Evolutionary conservation across 2,888 invertebrate species (phyloP), one percentile per base, ranked within the genome.

Genomic region (Cyclophora albipunctata): DNA sequence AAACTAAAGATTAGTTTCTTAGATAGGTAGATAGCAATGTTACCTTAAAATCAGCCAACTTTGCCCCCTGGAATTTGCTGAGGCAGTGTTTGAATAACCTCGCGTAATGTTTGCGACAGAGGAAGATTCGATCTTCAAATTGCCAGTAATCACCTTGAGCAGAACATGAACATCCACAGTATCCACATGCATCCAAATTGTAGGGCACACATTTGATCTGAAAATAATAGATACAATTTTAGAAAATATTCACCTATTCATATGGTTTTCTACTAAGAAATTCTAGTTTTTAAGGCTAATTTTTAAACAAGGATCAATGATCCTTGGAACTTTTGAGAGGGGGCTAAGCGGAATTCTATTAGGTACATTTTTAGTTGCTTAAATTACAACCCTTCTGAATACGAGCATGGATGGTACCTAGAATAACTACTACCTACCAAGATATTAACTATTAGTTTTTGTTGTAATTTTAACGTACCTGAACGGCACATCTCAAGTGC

Each of bases 141-240:
- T 89, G 90, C 87, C 91, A 91, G 60, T 91, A 91, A 65, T 91
- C 91, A 2, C 91, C 91, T 55, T 89, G 87, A 2, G 75, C 75
- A 0, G 86, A 84, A 55, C 89, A 89, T 0, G 78, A 82, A 53
- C 84, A 83, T 0, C 81, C 83, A 49, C 89, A 89, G 2, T 60
- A 69, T n/a, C 74, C 82, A 59, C 89, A 89, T 3, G 73, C 63
- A 47, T 89, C 89, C 65, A 87, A 71, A 58, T 89, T 89, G 62
- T 86, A 88, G 0, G 89, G 88, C 2, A 89, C 84, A 54, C 89
- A 89, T 77, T 89, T 88, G 54, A 89, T 87, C 89, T 89, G 63
- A 7, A 67, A 37, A 47, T 2, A 37, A 37, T 37, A 37, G 37
- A 37, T 37, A 5, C 37, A 37, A 4, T 4, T 37, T 37, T 37